Evolutionary conservation across 2,888 invertebrate species (phyloP).

Genomic region (Nudaria mundana): DNA sequence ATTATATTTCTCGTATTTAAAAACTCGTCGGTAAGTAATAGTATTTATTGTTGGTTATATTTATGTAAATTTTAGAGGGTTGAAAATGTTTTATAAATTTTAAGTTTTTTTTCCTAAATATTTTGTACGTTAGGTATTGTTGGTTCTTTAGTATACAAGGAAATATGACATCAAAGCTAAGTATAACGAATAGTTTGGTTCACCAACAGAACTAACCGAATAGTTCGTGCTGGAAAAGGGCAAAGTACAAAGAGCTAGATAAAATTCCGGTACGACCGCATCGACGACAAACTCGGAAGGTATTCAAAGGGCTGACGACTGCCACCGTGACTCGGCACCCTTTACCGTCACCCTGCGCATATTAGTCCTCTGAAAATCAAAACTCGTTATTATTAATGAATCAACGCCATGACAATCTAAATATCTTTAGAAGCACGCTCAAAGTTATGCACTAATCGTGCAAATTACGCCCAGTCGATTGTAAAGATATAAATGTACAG

Average conservation of each 20-base stretch:
- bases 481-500: constrained; percentile 66
- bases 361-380: constrained; percentile 78
- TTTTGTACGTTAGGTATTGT: no score
- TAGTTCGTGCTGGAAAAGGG: constrained; percentile 72
- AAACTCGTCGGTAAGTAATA: neutral
- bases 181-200: constrained; percentile 64
- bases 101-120: no score
- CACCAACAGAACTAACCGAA: constrained; percentile 67
- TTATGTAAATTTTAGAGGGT: neutral
- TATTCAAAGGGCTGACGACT: constrained; percentile 68
- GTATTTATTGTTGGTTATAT: neutral
- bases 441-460: constrained; percentile 66
- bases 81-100: no score
- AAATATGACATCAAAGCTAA: constrained; percentile 57
- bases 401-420: constrained; percentile 75
- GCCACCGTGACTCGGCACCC: constrained; percentile 68
- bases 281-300: constrained; percentile 75
- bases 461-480: constrained; percentile 59
- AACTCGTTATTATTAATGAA: constrained; percentile 79
- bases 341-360: constrained; percentile 70
- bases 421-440: constrained; percentile 61
- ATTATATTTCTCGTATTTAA: constrained; percentile 8
- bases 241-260: constrained; percentile 76
- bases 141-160: constrained; percentile 2
- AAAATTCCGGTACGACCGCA: constrained; percentile 76